Evolutionary conservation across 2,888 invertebrate species (phyloP).

Genomic region (Philereme transversata): DNA sequence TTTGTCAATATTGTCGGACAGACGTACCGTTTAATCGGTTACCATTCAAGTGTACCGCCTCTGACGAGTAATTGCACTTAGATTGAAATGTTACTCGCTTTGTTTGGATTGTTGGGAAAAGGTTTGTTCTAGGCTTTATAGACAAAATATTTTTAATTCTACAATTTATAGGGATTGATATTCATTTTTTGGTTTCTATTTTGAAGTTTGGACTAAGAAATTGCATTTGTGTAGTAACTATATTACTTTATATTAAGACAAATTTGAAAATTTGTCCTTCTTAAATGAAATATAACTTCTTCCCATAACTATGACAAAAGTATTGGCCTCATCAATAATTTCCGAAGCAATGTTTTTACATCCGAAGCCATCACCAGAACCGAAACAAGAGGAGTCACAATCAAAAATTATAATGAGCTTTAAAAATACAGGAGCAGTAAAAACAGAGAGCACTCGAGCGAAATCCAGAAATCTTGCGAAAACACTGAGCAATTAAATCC

Average conservation of each 20-base stretch:
- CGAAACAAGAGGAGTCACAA: slow-evolving; percentile 43
- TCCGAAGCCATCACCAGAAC: slow-evolving; percentile 21
- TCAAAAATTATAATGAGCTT: slow-evolving; percentile 49
- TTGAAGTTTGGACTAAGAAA: no score
- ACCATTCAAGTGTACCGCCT: slow-evolving; percentile 80
- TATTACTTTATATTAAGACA: no score
- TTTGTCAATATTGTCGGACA: slow-evolving; percentile 78
- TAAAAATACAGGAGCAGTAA: slow-evolving; percentile 48
- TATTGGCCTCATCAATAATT: slow-evolving; percentile 14
- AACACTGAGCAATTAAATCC: slow-evolving; percentile 70
- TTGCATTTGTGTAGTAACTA: no score
- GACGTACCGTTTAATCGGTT: slow-evolving; percentile 75
- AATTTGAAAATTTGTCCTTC: no score
- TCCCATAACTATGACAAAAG: no score
- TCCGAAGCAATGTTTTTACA: slow-evolving; percentile 3
- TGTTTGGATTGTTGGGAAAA: slow-evolving; percentile 34
- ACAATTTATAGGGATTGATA: no score
- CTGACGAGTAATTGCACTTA: slow-evolving; percentile 76
- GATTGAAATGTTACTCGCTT: slow-evolving; percentile 42
- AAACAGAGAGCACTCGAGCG: slow-evolving; percentile 51
- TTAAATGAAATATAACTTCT: no score
- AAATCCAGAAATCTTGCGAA: slow-evolving; percentile 52
- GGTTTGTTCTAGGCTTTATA: slow-evolving; percentile 11
- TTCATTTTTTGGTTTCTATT: no score
- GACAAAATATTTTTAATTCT: not conserved